Base-by-base conservation (phyloP, 1,140 invertebrate species). In the Stegodyphus dumicola region DNA sequence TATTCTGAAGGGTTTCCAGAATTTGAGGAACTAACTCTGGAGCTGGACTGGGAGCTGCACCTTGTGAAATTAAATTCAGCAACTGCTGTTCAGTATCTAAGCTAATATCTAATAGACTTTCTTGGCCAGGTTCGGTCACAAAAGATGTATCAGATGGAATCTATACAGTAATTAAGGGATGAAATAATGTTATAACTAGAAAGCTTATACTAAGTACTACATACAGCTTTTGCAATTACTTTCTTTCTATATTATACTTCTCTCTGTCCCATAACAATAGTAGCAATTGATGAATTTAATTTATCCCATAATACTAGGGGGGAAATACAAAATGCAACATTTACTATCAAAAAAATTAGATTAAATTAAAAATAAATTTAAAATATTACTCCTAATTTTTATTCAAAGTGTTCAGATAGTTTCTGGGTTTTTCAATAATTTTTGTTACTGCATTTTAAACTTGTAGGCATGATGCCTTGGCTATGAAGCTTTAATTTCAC, bases 1-100 rank as follows among this genome's bases (percentile, higher is more conserved):
- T 53, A 9, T 49, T 11, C 6, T 11, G 49, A 15, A 51, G 11
- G 15, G 11, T 48, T 33, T 53, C 49, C 10, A 56, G n/a, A 56
- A 75, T 18, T n/a, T 75, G 52, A 56, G 9, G 7, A 6, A 51
- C 48, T 48, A 49, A 6, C 13, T 67, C 17, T 15, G 11, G 3
- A 67, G 13, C 7, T 15, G 17, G 10, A 67, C 7, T 18, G 7
- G 17, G 2, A 67, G 7, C 17, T 67, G 11, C 17, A 15, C 53
- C 77, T 48, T 69, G 66, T 15, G 66, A 51, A 7, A 79, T 54
- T 33, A 79, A 79, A 56, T 64, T 70, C 17, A 79, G 17, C 18
- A 79, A 51, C 17, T 79, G 64, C n/a, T 15, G 69, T 17, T 73
- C 69, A 53, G 11, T 54, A 17, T 79, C 77, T 51, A 70, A n/a